phyloP scores from a whole-genome alignment of 2,113 vertebrate genomes.

The Hemiprocne comata region DNA sequence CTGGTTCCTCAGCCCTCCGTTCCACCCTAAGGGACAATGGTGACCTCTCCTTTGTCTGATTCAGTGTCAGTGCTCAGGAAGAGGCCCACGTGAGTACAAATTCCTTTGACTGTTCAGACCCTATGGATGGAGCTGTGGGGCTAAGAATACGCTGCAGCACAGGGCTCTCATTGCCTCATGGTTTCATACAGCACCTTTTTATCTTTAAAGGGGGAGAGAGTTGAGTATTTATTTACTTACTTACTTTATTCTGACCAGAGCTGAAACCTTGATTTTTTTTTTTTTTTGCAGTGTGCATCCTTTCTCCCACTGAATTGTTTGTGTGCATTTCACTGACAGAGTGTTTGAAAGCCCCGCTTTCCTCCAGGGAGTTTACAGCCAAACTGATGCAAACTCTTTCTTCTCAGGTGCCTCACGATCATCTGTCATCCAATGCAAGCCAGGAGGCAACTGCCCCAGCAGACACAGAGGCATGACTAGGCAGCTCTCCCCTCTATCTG shows the following conservation, averaged over 20 bases:
- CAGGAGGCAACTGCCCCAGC: slow-evolving; percentile 80
- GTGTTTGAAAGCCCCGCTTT: slow-evolving; percentile 29
- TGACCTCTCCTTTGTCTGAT: slow-evolving; percentile 9
- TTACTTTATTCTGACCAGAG: slow-evolving; percentile 30
- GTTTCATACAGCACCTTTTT: not conserved
- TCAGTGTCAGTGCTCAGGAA: slow-evolving; percentile 31
- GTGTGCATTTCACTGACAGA: slow-evolving; percentile 6
- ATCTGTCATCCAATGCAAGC: slow-evolving; percentile 80
- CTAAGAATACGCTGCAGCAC: not conserved
- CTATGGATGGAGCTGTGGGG: not conserved
- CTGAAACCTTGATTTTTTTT: slow-evolving; percentile 10
- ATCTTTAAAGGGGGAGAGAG: not conserved
- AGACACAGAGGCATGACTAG: slow-evolving; percentile 78
- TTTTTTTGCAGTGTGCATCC: not conserved
- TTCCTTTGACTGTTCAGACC: not conserved
- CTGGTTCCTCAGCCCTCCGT: not conserved
- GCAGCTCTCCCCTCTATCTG: slow-evolving; percentile 79
- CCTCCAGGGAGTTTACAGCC: slow-evolving; percentile 52
- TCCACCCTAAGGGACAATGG: not conserved
- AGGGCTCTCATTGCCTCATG: not conserved
- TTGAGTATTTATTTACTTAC: slow-evolving; percentile 13
- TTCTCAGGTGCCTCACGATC: slow-evolving; percentile 81
- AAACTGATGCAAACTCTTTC: slow-evolving; percentile 71
- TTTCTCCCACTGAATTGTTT: not conserved
- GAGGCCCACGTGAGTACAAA: slow-evolving; percentile 52